Evolutionary conservation across 2,888 invertebrate genomes (phyloP).

Genomic region (Athetis lepigone): DNA sequence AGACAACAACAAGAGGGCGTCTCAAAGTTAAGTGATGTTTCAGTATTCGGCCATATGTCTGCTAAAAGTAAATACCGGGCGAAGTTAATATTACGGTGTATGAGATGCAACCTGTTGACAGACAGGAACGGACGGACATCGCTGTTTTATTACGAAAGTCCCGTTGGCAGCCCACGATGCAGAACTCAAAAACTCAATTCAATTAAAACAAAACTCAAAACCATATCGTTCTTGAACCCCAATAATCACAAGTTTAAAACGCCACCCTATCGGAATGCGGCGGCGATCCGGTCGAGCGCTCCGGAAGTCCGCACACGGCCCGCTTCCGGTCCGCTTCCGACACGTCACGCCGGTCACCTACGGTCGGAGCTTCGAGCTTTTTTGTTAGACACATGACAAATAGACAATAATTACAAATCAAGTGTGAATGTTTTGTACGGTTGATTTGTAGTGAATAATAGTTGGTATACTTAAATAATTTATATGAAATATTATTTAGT

Average conservation of each 20-base stretch:
- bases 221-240: slow-evolving; percentile 27
- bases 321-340: slow-evolving; percentile 72
- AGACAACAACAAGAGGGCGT: too few species aligned
- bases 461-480: too few species aligned
- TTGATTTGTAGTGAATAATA: too few species aligned
- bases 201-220: slow-evolving; percentile 15
- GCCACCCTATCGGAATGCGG: slow-evolving; percentile 67
- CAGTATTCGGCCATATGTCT: too few species aligned
- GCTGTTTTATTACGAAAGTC: too few species aligned
- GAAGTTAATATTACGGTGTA: too few species aligned
- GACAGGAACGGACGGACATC: too few species aligned
- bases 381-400: slow-evolving; percentile 54
- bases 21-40: too few species aligned
- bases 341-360: slow-evolving; percentile 65
- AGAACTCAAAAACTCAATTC: neutral
- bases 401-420: slow-evolving; percentile 49
- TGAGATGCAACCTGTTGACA: too few species aligned
- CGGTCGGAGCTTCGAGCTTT: slow-evolving; percentile 60
- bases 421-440: slow-evolving; percentile 24
- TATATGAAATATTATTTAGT: too few species aligned
- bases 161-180: too few species aligned
- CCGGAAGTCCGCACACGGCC: slow-evolving; percentile 74
- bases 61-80: too few species aligned
- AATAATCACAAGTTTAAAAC: slow-evolving; percentile 46
- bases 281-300: slow-evolving; percentile 60